phyloP scores from a whole-genome alignment of 2,797 vertebrate species.

The Oreochromis grahami region DNA sequence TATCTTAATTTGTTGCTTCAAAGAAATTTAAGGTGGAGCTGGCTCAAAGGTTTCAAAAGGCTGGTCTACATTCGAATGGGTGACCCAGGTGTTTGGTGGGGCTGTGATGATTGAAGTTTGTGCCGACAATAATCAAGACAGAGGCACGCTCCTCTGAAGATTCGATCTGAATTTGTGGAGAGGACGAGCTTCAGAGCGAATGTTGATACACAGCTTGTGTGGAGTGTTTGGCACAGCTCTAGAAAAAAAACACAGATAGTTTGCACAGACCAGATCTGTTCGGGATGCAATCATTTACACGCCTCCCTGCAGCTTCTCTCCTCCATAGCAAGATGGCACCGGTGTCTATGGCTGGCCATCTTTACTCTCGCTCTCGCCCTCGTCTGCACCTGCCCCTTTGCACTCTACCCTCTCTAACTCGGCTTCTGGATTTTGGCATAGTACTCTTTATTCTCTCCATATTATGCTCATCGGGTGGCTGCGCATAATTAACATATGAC shows the following conservation, averaged over 20 bases:
- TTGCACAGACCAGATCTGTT: neutral
- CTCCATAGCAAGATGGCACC: too few species aligned
- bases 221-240: neutral
- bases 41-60: neutral
- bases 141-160: neutral
- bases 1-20: neutral
- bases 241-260: neutral
- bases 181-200: neutral
- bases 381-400: too few species aligned
- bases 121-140: rapidly evolving
- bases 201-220: rapidly evolving
- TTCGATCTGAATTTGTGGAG: neutral
- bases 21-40: neutral
- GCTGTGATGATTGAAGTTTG: neutral
- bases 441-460: too few species aligned
- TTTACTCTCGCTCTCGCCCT: too few species aligned
- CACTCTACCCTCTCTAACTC: too few species aligned
- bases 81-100: neutral
- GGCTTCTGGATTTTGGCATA: too few species aligned
- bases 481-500: too few species aligned
- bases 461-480: too few species aligned
- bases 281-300: neutral
- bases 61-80: neutral
- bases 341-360: too few species aligned
- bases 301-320: neutral